Evolutionary conservation across 2,888 invertebrate species (phyloP).

Genomic region (Mythimna loreyi): DNA sequence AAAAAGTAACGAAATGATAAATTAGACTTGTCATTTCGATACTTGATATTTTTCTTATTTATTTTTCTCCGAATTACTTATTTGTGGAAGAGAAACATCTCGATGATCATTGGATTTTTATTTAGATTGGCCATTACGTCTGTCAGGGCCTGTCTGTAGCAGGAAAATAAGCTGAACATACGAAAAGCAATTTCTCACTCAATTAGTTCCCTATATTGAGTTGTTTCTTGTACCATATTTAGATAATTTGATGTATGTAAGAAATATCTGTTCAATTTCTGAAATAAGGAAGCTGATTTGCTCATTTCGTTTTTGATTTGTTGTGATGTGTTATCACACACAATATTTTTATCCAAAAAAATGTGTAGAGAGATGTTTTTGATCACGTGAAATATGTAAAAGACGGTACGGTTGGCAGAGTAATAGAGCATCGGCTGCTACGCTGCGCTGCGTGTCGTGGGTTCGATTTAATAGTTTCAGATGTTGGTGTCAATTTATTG

Average conservation of each 20-base stretch:
- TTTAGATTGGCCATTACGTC: conserved; percentile 40
- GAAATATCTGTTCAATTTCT: conserved; percentile 21
- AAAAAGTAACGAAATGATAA: conserved; percentile 7
- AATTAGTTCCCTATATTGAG: conserved; percentile 62
- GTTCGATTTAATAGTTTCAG: too few relatives aligned
- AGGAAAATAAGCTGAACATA: conserved; percentile 47
- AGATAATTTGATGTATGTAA: conserved; percentile 22
- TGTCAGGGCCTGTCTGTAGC: conserved; percentile 24
- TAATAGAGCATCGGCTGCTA: too few relatives aligned
- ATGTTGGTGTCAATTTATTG: too few relatives aligned
- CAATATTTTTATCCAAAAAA: neutral
- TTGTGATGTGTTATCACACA: too few relatives aligned
- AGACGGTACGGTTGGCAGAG: too few relatives aligned
- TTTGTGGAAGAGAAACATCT: conserved; percentile 23
- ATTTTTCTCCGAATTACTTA: neutral
- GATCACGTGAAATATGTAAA: neutral
- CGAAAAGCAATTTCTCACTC: conserved; percentile 64
- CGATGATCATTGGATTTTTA: conserved; percentile 40
- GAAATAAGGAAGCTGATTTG: conserved; percentile 5
- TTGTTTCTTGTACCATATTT: conserved; percentile 46
- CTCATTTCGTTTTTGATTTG: conserved; percentile 3
- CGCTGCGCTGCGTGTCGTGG: too few relatives aligned
- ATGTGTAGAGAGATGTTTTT: neutral
- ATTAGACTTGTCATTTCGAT: conserved; percentile 11
- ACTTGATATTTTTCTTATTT: conserved; percentile 12